Percentiles rank a stretch among this genome's conserved stretches.
Conservation (phyloP, 2,113 vertebrate species). For the Syrrhaptes paradoxus region DNA sequence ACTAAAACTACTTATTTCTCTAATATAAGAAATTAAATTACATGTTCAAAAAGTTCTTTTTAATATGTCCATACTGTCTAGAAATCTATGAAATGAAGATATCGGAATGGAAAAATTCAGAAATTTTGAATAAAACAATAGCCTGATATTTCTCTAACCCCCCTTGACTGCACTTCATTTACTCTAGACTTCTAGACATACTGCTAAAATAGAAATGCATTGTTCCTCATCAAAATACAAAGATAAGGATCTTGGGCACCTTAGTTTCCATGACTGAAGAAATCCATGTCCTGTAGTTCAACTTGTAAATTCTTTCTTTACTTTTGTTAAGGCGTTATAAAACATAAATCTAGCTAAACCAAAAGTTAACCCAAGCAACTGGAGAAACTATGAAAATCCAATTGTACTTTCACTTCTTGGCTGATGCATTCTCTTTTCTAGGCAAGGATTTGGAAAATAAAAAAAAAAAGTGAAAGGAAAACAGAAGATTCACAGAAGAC, state of each 20-base stretch:
- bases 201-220: background rate
- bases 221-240: background rate
- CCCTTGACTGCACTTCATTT: background rate
- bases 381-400: background rate
- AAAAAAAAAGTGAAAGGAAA: background rate
- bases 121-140: background rate
- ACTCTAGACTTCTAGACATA: background rate
- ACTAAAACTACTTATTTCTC: background rate
- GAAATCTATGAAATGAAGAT: background rate
- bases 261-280: background rate
- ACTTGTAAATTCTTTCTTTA: background rate
- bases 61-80: background rate
- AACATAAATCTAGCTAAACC: background rate
- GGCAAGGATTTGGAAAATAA: background rate
- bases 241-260: background rate
- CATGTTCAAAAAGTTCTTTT: background rate
- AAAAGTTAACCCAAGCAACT: background rate
- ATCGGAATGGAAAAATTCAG: background rate
- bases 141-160: background rate
- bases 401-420: background rate
- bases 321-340: accelerated
- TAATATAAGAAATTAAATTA: background rate
- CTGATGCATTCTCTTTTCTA: background rate
- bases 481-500: background rate
- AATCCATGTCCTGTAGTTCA: background rate